Evolutionary conservation across 2,888 invertebrate genomes (phyloP).

Genomic region (Mylabris sibirica): DNA sequence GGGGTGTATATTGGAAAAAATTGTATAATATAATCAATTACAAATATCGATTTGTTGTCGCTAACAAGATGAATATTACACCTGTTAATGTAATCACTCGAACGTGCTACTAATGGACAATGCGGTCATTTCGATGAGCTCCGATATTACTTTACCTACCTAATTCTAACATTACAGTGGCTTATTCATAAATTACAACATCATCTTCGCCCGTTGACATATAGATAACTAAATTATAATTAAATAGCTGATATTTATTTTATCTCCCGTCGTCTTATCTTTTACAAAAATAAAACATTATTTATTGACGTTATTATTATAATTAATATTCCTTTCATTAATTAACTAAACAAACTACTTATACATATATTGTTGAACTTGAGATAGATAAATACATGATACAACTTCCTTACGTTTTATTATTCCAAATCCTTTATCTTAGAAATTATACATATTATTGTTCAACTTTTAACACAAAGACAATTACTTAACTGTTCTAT

Average conservation of each 20-base stretch:
- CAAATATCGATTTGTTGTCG: slow-evolving; percentile 33
- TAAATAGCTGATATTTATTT: slow-evolving; percentile 34
- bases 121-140: slow-evolving; percentile 35
- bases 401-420: slow-evolving; percentile 25
- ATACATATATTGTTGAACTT: slow-evolving; percentile 27
- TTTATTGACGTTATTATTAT: slow-evolving; percentile 37
- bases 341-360: slow-evolving; percentile 28
- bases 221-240: slow-evolving; percentile 34
- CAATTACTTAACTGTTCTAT: not conserved
- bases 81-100: slow-evolving; percentile 37
- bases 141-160: slow-evolving; percentile 30
- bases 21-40: slow-evolving; percentile 33
- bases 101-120: slow-evolving; percentile 36
- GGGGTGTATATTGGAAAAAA: too few relatives aligned
- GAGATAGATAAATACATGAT: slow-evolving; percentile 35
- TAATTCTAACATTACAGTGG: slow-evolving; percentile 27
- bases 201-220: slow-evolving; percentile 34
- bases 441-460: slow-evolving; percentile 31
- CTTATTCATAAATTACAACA: slow-evolving; percentile 36
- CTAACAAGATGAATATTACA: slow-evolving; percentile 35
- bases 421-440: slow-evolving; percentile 28
- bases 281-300: slow-evolving; percentile 31
- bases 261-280: slow-evolving; percentile 27
- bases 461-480: slow-evolving; percentile 23
- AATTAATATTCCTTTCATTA: slow-evolving; percentile 33